Evolutionary conservation across 2,888 invertebrate species (phyloP).

Genomic region (Agonopterix alstromeriana): DNA sequence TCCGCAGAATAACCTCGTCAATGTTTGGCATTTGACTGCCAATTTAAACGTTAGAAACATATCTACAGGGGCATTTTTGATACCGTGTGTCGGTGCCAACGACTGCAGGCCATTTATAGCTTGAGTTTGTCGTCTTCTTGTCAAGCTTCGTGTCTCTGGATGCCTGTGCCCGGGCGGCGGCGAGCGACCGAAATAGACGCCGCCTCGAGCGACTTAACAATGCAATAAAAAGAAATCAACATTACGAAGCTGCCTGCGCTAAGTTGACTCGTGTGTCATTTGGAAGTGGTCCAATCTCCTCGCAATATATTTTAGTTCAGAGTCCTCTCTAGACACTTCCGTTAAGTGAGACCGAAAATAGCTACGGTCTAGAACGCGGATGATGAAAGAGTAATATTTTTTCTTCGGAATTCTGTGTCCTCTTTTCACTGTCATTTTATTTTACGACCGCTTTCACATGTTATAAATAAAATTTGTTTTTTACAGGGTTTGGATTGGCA

Average conservation of each 20-base stretch:
- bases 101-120: constrained; percentile 67
- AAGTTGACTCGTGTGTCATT: constrained; percentile 73
- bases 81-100: constrained; percentile 30
- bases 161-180: constrained; percentile 57
- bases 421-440: constrained; percentile 34
- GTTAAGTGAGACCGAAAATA: constrained; percentile 65
- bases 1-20: neutral
- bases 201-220: constrained; percentile 71
- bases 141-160: constrained; percentile 62
- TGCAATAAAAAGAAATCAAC: constrained; percentile 77
- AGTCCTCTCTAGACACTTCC: constrained; percentile 60
- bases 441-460: constrained; percentile 13
- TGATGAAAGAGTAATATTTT: constrained; percentile 50
- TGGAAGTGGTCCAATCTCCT: constrained; percentile 67
- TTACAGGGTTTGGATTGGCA: constrained; percentile 64
- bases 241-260: constrained; percentile 63
- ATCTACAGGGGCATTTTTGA: neutral
- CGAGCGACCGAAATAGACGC: constrained; percentile 67
- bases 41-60: neutral
- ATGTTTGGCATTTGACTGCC: neutral
- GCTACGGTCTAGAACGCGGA: constrained; percentile 32
- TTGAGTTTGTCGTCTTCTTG: constrained; percentile 67
- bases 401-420: constrained; percentile 28
- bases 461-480: constrained; percentile 26
- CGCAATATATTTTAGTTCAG: constrained; percentile 53